phyloP scores from a whole-genome alignment of 2,888 invertebrate species.

The Yponomeuta sedellus region DNA sequence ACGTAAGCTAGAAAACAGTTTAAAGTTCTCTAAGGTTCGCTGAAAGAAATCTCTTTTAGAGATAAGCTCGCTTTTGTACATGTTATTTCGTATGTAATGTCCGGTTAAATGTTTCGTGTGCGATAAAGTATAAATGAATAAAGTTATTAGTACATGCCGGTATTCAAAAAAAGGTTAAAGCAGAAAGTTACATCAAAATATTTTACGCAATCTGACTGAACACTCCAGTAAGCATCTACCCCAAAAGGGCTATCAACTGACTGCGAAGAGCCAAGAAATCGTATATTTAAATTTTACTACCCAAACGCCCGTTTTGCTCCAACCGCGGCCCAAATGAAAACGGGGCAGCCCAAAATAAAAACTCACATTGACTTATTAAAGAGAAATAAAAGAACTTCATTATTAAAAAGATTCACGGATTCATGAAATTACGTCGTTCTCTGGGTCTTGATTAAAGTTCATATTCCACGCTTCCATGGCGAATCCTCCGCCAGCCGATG shows the following conservation, averaged over 20 bases:
- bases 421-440: not conserved
- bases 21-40: no score
- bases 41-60: no score
- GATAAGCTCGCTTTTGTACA: no score
- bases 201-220: not conserved
- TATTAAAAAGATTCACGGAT: not conserved
- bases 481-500: not conserved
- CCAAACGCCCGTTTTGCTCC: not conserved
- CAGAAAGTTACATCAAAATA: not conserved
- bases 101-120: no score
- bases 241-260: slow-evolving; percentile 2
- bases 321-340: not conserved
- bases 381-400: not conserved
- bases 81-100: no score
- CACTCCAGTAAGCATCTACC: not conserved
- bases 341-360: not conserved
- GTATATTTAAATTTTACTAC: slow-evolving; percentile 2
- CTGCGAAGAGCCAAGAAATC: not conserved
- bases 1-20: no score
- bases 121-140: no score
- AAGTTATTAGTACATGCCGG: no score
- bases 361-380: slow-evolving; percentile 1
- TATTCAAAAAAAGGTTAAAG: no score
- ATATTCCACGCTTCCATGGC: not conserved
- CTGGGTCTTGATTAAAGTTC: not conserved